Conservation (phyloP, 1,140 invertebrate species). For the Micrasema minimum region DNA sequence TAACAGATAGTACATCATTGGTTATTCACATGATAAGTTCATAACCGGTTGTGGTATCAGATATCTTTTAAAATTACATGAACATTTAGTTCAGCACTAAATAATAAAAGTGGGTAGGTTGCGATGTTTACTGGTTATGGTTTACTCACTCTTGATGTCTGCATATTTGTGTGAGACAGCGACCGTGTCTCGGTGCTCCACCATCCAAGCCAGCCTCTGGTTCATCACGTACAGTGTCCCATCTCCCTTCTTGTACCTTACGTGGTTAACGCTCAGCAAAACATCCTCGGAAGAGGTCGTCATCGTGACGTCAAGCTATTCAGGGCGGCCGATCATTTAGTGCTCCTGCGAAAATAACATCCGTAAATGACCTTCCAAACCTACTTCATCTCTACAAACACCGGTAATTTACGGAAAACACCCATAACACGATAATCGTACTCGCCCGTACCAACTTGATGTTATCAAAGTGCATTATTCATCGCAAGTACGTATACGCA, state of each 20-base stretch:
- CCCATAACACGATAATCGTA: not conserved
- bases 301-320: slow-evolving; percentile 58
- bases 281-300: slow-evolving; percentile 92
- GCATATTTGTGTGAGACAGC: slow-evolving; percentile 93
- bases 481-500: slow-evolving; percentile 18
- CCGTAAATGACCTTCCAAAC: slow-evolving; percentile 22
- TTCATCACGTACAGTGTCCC: slow-evolving; percentile 96
- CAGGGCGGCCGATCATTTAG: slow-evolving; percentile 50
- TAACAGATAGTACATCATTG: no score
- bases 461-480: slow-evolving; percentile 20
- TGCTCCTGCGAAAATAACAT: slow-evolving; percentile 32
- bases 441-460: slow-evolving; percentile 30
- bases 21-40: no score
- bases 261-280: slow-evolving; percentile 89
- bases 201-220: slow-evolving; percentile 94
- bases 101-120: no score
- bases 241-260: slow-evolving; percentile 95
- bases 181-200: slow-evolving; percentile 90
- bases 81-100: no score
- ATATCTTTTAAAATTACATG: no score
- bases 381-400: no score
- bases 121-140: not conserved
- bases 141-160: slow-evolving; percentile 91
- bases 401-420: slow-evolving; percentile 2
- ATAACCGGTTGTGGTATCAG: no score